Percentiles rank a stretch among this genome's conserved stretches.
These are phyloP conservation scores for Saccostrea cuccullata DNA, from an alignment of 1,140 invertebrate genomes.

Conservation along the genomic window DNA sequence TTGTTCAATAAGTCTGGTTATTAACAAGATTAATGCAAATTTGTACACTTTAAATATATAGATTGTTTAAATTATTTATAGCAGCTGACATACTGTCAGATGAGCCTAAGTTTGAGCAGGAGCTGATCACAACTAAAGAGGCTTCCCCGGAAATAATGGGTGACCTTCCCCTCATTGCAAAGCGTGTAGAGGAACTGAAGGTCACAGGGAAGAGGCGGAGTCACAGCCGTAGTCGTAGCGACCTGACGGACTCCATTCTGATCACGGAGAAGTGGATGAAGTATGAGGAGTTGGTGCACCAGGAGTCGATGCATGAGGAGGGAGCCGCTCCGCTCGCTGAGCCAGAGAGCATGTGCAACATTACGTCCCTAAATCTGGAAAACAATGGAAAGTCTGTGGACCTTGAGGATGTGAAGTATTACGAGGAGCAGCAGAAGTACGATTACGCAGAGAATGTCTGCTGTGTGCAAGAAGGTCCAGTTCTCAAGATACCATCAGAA, in stretches of 20 bases:
- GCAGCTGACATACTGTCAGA: conserved; percentile 52
- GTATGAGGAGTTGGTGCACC: conserved; percentile 61
- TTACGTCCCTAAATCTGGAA: conserved; percentile 68
- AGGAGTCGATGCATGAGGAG: conserved; percentile 44
- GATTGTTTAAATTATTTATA: conserved; percentile 15
- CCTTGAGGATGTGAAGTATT: conserved; percentile 53
- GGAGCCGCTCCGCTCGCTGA: conserved; percentile 60
- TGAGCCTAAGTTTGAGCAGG: conserved; percentile 30
- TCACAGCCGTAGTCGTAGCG: conserved; percentile 69
- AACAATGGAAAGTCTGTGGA: conserved; percentile 55
- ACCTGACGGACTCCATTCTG: conserved; percentile 63
- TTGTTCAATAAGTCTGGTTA: no score
- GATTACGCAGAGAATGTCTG: conserved; percentile 36
- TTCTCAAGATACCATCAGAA: conserved; percentile 47
- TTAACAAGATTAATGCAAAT: no score
- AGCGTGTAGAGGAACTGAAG: conserved; percentile 27
- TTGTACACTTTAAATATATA: no score
- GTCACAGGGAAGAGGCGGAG: background rate
- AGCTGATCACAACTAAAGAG: background rate
- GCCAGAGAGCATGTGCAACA: conserved; percentile 65
- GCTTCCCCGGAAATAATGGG: background rate
- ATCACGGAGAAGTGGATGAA: conserved; percentile 65
- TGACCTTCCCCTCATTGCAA: background rate
- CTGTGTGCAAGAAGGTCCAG: conserved; percentile 54
- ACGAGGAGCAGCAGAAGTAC: conserved; percentile 47